These are phyloP conservation scores for Ennomos erosarius DNA, from an alignment of 2,888 invertebrate genomes.

Conservation along the genomic window DNA sequence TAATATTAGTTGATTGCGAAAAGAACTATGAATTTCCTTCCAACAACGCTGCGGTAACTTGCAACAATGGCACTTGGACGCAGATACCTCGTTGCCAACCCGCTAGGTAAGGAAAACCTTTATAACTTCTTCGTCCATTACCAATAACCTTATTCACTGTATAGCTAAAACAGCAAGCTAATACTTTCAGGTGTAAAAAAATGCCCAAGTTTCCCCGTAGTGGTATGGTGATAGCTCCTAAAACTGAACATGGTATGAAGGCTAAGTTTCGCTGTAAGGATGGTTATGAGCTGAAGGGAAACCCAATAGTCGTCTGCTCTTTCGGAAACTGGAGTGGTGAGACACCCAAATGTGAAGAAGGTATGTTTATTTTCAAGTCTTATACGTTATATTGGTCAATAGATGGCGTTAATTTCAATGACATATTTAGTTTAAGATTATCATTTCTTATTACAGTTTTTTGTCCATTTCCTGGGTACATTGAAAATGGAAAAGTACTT, in stretches of 20 bases:
- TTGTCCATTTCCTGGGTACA: slow-evolving; percentile 96
- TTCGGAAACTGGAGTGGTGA: slow-evolving; percentile 98
- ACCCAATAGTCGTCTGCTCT: slow-evolving; percentile 93
- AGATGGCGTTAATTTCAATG: too few relatives aligned
- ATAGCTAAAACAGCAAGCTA: too few relatives aligned
- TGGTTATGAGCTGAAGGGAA: slow-evolving; percentile 93
- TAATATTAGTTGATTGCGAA: slow-evolving; percentile 90
- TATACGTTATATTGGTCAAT: too few relatives aligned
- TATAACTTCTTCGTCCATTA: too few relatives aligned
- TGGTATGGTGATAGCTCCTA: slow-evolving; percentile 98
- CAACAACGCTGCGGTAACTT: slow-evolving; percentile 91
- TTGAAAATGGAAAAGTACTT: slow-evolving; percentile 95
- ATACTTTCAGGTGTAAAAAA: slow-evolving; percentile 88
- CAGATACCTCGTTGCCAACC: slow-evolving; percentile 94
- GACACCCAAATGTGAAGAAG: slow-evolving; percentile 93
- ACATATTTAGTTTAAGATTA: neutral
- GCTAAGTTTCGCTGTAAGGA: slow-evolving; percentile 97
- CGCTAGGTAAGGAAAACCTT: slow-evolving; percentile 86
- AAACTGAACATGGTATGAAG: slow-evolving; percentile 98
- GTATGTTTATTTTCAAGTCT: slow-evolving; percentile 55
- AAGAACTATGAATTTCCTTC: slow-evolving; percentile 93
- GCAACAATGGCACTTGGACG: slow-evolving; percentile 98
- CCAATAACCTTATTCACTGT: too few relatives aligned
- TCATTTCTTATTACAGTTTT: slow-evolving; percentile 86
- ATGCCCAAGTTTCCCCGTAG: slow-evolving; percentile 95